Percentiles rank a stretch among this genome's conserved stretches.
Evolutionary conservation across 2,113 vertebrate species (phyloP).

Genomic region (Tychaedon coryphoeus): DNA sequence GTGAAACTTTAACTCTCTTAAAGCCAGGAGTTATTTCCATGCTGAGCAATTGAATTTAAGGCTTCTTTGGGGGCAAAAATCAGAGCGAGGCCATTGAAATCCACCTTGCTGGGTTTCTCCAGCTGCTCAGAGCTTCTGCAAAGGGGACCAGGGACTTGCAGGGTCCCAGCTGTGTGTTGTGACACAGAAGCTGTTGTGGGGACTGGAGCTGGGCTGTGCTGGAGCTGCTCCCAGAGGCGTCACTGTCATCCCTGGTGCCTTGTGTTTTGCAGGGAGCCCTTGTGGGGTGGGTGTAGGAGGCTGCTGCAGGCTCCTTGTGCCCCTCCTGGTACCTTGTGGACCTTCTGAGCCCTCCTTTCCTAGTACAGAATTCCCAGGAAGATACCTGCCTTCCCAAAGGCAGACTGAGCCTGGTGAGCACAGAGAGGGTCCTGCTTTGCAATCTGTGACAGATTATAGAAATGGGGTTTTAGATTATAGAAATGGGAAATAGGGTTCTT

Average conservation of each 20-base stretch:
- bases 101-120: neutral
- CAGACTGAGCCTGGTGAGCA: neutral
- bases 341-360: neutral
- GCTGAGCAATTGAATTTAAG: neutral
- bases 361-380: neutral
- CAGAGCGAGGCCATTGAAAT: neutral
- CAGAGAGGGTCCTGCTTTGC: neutral
- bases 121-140: neutral
- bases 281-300: rapidly evolving
- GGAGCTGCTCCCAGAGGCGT: neutral
- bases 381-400: rapidly evolving
- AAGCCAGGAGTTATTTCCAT: neutral
- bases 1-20: neutral
- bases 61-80: neutral
- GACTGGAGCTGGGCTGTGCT: rapidly evolving
- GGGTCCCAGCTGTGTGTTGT: neutral
- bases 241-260: rapidly evolving
- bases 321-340: neutral
- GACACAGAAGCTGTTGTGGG: too few species aligned
- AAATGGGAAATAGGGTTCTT: too few species aligned
- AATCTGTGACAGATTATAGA: neutral
- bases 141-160: neutral
- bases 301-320: neutral
- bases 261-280: neutral
- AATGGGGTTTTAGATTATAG: too few species aligned